A percentile compares a stretch with the other conserved stretches of the same genome.
Conservation (phyloP, 2,888 invertebrate species). For the Gastrophysa polygoni region DNA sequence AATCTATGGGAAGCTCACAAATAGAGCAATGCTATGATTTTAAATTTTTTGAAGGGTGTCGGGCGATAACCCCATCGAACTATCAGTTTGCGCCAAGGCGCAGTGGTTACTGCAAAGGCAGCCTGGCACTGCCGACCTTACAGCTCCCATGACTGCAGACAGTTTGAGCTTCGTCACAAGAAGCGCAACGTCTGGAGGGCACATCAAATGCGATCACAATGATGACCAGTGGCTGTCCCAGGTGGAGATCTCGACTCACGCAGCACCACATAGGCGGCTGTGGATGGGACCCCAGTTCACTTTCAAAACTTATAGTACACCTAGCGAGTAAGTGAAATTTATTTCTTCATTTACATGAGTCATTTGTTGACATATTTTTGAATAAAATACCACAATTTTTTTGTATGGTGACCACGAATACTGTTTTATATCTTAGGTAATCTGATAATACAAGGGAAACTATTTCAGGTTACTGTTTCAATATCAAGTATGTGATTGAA, state of each 20-base stretch:
- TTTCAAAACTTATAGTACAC: constrained; percentile 88
- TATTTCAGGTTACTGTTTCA: no score
- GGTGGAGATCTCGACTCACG: constrained; percentile 97
- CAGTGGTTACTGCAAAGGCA: constrained; percentile 83
- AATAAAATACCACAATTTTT: no score
- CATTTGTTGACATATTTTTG: no score
- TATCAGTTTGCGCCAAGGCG: constrained; percentile 79
- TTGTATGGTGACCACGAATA: no score
- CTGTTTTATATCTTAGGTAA: no score
- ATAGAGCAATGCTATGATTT: no score
- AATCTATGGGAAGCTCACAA: no score
- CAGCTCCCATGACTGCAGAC: constrained; percentile 75
- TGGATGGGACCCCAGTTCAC: constrained; percentile 99
- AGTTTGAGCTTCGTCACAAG: constrained; percentile 68
- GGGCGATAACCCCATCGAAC: constrained; percentile 85
- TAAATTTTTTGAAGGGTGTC: no score
- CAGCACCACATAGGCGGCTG: constrained; percentile 90
- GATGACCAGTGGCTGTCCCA: constrained; percentile 94
- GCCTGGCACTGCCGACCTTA: constrained; percentile 68
- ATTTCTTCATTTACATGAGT: no score
- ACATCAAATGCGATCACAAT: constrained; percentile 52
- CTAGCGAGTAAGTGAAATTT: constrained; percentile 66
- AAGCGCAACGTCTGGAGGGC: constrained; percentile 37
- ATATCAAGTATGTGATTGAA: no score
- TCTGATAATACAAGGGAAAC: no score